These are phyloP conservation scores for Esperia sulphurella DNA, from an alignment of 2,888 invertebrate genomes.

Conservation along the genomic window DNA sequence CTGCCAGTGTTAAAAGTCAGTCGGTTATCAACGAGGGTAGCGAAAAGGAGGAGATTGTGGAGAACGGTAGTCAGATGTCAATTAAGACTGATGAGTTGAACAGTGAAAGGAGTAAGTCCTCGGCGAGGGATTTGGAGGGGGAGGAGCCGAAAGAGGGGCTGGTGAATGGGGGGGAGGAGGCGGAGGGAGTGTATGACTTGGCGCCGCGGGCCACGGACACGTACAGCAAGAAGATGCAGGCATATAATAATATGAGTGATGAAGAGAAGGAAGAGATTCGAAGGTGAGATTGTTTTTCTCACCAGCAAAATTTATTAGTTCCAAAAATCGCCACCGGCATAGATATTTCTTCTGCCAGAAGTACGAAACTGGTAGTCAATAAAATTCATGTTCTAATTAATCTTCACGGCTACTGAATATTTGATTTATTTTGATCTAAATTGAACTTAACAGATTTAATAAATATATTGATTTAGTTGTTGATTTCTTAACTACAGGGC, in stretches of 20 bases:
- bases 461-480: too few species aligned
- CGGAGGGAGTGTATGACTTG: constrained; percentile 65
- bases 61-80: constrained; percentile 63
- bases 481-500: constrained; percentile 41
- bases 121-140: constrained; percentile 39
- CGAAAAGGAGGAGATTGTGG: constrained; percentile 46
- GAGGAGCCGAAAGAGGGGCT: constrained; percentile 32
- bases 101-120: constrained; percentile 57
- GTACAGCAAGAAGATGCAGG: constrained; percentile 71
- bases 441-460: too few species aligned
- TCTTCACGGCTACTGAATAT: too few species aligned
- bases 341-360: too few species aligned
- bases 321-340: too few species aligned
- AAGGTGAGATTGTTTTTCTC: constrained; percentile 54
- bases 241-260: constrained; percentile 66
- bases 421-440: too few species aligned
- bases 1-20: constrained; percentile 54
- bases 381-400: too few species aligned
- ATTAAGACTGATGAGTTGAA: constrained; percentile 65
- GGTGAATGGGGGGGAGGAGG: constrained; percentile 56
- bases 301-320: too few species aligned
- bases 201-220: constrained; percentile 65
- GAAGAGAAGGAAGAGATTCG: constrained; percentile 70
- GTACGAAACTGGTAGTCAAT: too few species aligned
- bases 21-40: constrained; percentile 21